phyloP scores from a whole-genome alignment of 2,113 vertebrate genomes.

The Caretta caretta region DNA sequence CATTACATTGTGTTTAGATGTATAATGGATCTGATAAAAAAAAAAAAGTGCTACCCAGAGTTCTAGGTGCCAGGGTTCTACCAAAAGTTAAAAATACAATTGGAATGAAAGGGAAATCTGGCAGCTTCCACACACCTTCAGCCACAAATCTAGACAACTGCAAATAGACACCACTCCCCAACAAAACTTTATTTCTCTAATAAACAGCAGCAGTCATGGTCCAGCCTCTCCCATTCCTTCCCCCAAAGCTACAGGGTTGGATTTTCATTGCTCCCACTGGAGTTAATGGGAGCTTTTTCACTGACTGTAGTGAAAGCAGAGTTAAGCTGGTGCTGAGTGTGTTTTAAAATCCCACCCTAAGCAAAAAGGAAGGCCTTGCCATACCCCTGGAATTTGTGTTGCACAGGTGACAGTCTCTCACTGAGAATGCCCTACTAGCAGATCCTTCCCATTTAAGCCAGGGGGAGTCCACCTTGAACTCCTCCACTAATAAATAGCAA shows the following conservation, averaged over 20 bases:
- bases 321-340: background rate
- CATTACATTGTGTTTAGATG: too few species aligned
- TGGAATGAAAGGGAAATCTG: background rate
- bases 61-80: background rate
- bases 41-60: background rate
- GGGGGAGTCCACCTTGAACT: too few species aligned
- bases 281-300: background rate
- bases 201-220: background rate
- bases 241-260: fast-evolving
- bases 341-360: background rate
- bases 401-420: background rate
- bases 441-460: background rate
- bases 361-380: fast-evolving
- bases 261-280: background rate
- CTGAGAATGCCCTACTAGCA: background rate
- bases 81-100: background rate
- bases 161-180: background rate
- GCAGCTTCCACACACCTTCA: too few species aligned
- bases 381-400: background rate
- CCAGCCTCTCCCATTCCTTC: fast-evolving
- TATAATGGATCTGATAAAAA: background rate
- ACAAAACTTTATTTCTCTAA: background rate
- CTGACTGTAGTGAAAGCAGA: too few species aligned
- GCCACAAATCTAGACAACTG: background rate
- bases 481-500: background rate